phyloP scores from a whole-genome alignment of 2,797 vertebrate species.

The Lycodopsis pacificus region DNA sequence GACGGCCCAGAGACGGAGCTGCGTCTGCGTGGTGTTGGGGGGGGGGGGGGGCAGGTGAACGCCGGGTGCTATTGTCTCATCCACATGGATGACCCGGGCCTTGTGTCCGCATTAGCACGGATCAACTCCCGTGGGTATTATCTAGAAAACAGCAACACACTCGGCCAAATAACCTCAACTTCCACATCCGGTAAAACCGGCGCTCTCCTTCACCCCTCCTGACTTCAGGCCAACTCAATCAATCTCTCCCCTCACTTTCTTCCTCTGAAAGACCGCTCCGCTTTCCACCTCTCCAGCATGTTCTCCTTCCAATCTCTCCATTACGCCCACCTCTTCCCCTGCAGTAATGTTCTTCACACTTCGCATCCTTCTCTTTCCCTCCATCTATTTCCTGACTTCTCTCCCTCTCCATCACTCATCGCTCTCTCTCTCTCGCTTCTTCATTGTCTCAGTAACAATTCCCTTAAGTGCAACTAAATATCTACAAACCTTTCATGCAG shows the following conservation, averaged over 20 bases:
- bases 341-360: conserved; percentile 38
- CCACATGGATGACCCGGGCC: conserved; percentile 75
- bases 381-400: conserved; percentile 40
- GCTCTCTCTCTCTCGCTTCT: neutral
- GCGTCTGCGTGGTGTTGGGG: conserved; percentile 26
- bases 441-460: conserved; percentile 44
- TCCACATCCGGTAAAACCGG: conserved; percentile 55
- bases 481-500: conserved; percentile 38
- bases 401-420: conserved; percentile 37
- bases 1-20: conserved; percentile 58
- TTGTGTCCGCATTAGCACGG: conserved; percentile 74
- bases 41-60: conserved; percentile 45
- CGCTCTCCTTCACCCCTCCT: conserved; percentile 48
- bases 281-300: conserved; percentile 42
- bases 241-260: conserved; percentile 41
- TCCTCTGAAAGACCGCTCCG: conserved; percentile 27
- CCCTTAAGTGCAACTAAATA: conserved; percentile 36
- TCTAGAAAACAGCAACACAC: conserved; percentile 63
- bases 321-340: conserved; percentile 40
- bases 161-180: conserved; percentile 58
- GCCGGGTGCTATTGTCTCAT: conserved; percentile 72
- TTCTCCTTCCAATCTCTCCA: conserved; percentile 43
- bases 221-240: conserved; percentile 62
- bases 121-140: conserved; percentile 68
- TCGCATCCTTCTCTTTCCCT: conserved; percentile 22